A percentile compares a stretch with the other conserved stretches of the same genome.
Evolutionary conservation across 2,113 vertebrate genomes (phyloP).

Genomic region (Engystomops pustulosus): DNA sequence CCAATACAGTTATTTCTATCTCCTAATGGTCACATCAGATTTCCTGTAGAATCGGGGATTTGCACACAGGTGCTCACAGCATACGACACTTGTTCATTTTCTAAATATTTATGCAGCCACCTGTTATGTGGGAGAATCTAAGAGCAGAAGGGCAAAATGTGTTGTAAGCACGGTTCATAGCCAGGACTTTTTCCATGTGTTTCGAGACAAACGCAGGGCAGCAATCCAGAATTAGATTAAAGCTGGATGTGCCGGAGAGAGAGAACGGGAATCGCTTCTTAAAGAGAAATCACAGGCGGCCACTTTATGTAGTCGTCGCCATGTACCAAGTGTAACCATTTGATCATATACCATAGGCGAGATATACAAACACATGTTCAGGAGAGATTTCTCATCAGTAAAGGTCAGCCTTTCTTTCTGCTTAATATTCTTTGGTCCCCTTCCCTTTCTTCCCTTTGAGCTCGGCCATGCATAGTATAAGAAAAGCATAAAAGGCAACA

Average conservation of each 20-base stretch:
- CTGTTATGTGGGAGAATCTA: slow-evolving; percentile 34
- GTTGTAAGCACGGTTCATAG: slow-evolving; percentile 15
- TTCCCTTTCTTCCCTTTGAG: not conserved
- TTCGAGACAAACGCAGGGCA: slow-evolving; percentile 38
- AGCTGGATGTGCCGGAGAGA: slow-evolving; percentile 22
- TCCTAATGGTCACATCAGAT: not conserved
- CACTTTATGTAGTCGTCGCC: not conserved
- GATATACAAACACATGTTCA: not conserved
- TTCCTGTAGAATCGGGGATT: not conserved
- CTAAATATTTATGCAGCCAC: slow-evolving; percentile 42
- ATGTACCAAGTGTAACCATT: not conserved
- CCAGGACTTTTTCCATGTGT: slow-evolving; percentile 33
- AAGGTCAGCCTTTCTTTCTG: not conserved
- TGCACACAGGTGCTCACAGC: slow-evolving; percentile 1
- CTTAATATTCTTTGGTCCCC: not conserved
- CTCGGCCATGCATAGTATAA: not conserved
- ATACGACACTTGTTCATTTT: slow-evolving; percentile 14
- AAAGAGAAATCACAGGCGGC: not conserved
- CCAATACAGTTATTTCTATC: not conserved
- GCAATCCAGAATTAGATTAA: slow-evolving; percentile 10
- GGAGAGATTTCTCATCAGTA: not conserved
- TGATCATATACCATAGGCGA: not conserved
- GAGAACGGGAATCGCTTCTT: slow-evolving; percentile 9
- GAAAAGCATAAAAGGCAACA: slow-evolving; percentile 13
- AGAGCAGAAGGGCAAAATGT: slow-evolving; percentile 30